Evolutionary conservation across 92 coral and sea anemone genomes (phyloP).

Genomic region (Bergia puertoricense): DNA sequence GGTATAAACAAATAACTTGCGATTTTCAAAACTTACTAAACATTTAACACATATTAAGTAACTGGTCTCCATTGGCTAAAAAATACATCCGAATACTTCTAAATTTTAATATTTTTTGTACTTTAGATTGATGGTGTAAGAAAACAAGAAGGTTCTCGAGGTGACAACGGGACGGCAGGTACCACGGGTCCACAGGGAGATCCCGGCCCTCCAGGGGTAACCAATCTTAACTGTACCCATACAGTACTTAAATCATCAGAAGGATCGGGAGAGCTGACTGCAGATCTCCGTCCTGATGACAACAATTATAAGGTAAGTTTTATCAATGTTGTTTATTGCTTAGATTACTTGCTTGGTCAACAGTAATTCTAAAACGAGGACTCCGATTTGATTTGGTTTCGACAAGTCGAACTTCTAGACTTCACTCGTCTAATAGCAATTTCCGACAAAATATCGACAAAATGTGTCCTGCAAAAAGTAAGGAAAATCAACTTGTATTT

Average conservation of each 20-base stretch:
- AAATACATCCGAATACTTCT: background rate
- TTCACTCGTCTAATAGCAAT: no score
- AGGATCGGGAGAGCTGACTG: background rate
- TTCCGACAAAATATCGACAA: no score
- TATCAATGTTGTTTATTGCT: background rate
- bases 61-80: background rate
- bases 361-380: no score
- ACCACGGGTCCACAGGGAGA: constrained; percentile 9
- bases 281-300: background rate
- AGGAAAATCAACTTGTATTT: no score
- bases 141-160: constrained; percentile 22
- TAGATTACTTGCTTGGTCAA: no score
- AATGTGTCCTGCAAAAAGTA: no score
- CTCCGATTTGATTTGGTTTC: no score
- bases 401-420: no score
- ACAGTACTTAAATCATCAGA: background rate
- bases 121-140: background rate
- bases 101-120: background rate
- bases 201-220: background rate
- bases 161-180: constrained; percentile 7
- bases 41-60: background rate
- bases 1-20: no score
- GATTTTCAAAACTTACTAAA: no score
- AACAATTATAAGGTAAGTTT: background rate
- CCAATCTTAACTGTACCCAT: constrained; percentile 12